A percentile compares a stretch with the other conserved stretches of the same genome.
Conservation (phyloP, 23 tunicate genomes). For the Halocynthia aurantium region DNA sequence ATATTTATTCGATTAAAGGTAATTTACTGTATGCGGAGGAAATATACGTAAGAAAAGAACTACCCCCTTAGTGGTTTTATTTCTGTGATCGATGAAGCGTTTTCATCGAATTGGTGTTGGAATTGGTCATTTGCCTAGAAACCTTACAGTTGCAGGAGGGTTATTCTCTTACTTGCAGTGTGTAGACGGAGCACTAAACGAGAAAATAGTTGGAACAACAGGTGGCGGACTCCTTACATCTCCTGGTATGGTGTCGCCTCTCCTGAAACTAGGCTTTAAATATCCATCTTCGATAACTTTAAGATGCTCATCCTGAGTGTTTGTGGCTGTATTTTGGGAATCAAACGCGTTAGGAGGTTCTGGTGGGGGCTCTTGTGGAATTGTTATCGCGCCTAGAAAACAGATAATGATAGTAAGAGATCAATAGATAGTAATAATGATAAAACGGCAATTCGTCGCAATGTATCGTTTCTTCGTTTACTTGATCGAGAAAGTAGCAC, state of each 20-base stretch:
- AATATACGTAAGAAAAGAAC: no score
- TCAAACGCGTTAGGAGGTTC: neutral
- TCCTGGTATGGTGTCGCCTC: slow-evolving; percentile 21
- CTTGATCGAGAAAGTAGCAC: neutral
- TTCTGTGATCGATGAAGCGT: no score
- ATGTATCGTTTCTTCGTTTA: neutral
- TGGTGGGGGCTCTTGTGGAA: slow-evolving; percentile 17
- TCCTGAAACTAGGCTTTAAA: slow-evolving; percentile 5
- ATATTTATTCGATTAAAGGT: no score
- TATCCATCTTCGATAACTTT: slow-evolving; percentile 1
- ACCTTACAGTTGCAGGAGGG: no score
- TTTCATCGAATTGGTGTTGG: no score
- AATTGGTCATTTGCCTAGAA: no score
- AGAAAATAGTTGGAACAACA: neutral
- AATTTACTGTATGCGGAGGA: no score
- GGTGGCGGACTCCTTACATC: slow-evolving; percentile 30
- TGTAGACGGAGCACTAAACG: neutral
- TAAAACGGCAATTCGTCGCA: neutral
- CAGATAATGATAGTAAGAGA: neutral
- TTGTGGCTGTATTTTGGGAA: no score
- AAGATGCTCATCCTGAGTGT: neutral
- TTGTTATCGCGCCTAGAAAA: neutral
- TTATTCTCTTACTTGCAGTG: no score
- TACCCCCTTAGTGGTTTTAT: no score
- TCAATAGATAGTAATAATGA: neutral